Conservation (phyloP, 2,113 vertebrate species). For the Vanacampus margaritifer region DNA sequence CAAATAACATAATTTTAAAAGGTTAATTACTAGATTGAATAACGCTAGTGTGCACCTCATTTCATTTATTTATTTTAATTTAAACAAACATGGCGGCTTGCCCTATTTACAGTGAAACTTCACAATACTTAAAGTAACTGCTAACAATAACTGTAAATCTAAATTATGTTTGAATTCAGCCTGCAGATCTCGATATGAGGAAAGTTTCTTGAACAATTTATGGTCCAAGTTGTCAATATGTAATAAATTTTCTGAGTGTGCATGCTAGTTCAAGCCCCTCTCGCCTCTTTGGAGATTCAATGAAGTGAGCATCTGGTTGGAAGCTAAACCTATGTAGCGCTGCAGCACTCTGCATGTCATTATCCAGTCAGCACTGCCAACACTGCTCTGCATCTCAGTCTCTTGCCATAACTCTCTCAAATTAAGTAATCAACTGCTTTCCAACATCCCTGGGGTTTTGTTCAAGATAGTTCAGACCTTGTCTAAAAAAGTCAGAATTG, state of each 20-base stretch:
- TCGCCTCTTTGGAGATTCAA: constrained; percentile 56
- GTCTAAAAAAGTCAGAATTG: constrained; percentile 55
- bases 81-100: too few species aligned
- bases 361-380: constrained; percentile 78
- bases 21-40: too few species aligned
- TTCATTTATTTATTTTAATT: too few species aligned
- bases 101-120: neutral
- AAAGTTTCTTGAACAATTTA: constrained; percentile 36
- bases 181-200: constrained; percentile 38
- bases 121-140: neutral
- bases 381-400: constrained; percentile 55
- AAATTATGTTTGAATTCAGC: constrained; percentile 23
- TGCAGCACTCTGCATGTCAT: constrained; percentile 67
- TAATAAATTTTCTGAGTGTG: constrained; percentile 47
- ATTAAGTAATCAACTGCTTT: constrained; percentile 41
- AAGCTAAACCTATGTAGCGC: constrained; percentile 62
- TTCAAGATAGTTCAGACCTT: constrained; percentile 34
- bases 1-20: too few species aligned
- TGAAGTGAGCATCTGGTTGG: constrained; percentile 68
- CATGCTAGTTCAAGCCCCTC: constrained; percentile 42
- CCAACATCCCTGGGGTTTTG: constrained; percentile 8
- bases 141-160: neutral
- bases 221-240: constrained; percentile 40
- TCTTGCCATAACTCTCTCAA: constrained; percentile 25
- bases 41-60: too few species aligned